Base-by-base conservation (phyloP, 2,888 invertebrate genomes). In the Chirona hameri region DNA sequence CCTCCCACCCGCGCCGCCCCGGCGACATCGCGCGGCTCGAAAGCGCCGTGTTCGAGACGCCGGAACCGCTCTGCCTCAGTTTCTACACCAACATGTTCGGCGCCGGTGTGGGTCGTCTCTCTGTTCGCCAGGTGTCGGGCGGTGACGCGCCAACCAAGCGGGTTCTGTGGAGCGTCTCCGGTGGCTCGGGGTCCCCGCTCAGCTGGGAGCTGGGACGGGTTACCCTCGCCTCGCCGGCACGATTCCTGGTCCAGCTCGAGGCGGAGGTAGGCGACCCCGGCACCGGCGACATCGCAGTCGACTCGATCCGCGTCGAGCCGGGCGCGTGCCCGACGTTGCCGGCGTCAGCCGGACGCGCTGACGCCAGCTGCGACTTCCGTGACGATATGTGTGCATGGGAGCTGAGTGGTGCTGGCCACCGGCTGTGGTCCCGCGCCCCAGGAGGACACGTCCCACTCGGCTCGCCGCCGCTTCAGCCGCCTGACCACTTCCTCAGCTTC, bases 11-110 rank as follows among this genome's bases (percentile, higher is more conserved):
- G 9, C 84, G 86, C 39, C 82, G 82, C 9, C 82, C 83, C 21
- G 87, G 87, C 21, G 87, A 88, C 82, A 85, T 84, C 5, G 86
- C 87, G 0, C 82, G 86, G 79, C 84, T 88, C 12, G 83, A 86
- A 31, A 87, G 87, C 72, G 87, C 87, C 27, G 82, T 81, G 7
- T 83, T 85, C 79, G 76, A 82, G 39, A 29, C 84, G 5, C 39
- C 52, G 1, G 46, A 31, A 1, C 84, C 84, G 4, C 79, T 84
- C 15, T 85, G 85, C 57, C 48, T 85, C 24, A 57, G 48, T 2
- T 85, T 85, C 82, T 84, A 84, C 83, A 81, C 83, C 27, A 84
- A 84, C 82, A 82, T 85, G 84, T 82, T 84, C 76, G 85, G 85
- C 21, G 83, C 82, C 1, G 85, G 85, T 18, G 46, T 84, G 7